Evolutionary conservation across 1,140 invertebrate species (phyloP).

Genomic region (Achroia grisella): DNA sequence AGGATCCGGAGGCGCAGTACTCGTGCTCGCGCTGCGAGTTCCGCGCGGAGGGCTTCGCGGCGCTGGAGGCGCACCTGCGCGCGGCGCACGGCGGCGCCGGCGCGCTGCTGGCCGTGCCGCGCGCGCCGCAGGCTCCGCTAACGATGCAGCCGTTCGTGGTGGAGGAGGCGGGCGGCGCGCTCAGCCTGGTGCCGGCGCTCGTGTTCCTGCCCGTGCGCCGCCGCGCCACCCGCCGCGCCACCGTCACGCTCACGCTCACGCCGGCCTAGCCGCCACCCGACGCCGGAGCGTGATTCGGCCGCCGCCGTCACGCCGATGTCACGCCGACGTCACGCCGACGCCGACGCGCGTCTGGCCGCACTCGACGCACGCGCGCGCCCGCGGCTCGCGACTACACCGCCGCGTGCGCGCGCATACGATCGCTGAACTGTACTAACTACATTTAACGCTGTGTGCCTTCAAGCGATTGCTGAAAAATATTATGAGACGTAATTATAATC

Average conservation of each 20-base stretch:
- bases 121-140: conserved; percentile 76
- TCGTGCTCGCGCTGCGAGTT: conserved; percentile 82
- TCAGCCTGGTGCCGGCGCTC: conserved; percentile 87
- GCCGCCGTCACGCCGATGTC: conserved; percentile 86
- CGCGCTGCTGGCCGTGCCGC: conserved; percentile 79
- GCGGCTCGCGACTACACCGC: conserved; percentile 34
- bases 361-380: conserved; percentile 21
- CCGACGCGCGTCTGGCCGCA: conserved; percentile 4
- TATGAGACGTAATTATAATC: conserved; percentile 59
- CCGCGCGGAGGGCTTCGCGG: conserved; percentile 76
- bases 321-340: conserved; percentile 94
- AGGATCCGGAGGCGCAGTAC: conserved; percentile 44
- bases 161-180: conserved; percentile 76
- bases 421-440: conserved; percentile 62
- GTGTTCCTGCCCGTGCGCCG: conserved; percentile 93
- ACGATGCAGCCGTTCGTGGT: conserved; percentile 92
- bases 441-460: conserved; percentile 72
- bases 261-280: conserved; percentile 79
- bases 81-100: conserved; percentile 77
- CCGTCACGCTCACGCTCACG: conserved; percentile 92
- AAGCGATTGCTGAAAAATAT: conserved; percentile 66
- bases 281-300: too few species aligned
- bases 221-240: conserved; percentile 85
- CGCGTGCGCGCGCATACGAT: conserved; percentile 36
- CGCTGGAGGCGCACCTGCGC: conserved; percentile 79